A percentile compares a stretch with the other conserved stretches of the same genome.
Conservation (phyloP, 1,140 invertebrate genomes). For the Hydropsyche tenuis region DNA sequence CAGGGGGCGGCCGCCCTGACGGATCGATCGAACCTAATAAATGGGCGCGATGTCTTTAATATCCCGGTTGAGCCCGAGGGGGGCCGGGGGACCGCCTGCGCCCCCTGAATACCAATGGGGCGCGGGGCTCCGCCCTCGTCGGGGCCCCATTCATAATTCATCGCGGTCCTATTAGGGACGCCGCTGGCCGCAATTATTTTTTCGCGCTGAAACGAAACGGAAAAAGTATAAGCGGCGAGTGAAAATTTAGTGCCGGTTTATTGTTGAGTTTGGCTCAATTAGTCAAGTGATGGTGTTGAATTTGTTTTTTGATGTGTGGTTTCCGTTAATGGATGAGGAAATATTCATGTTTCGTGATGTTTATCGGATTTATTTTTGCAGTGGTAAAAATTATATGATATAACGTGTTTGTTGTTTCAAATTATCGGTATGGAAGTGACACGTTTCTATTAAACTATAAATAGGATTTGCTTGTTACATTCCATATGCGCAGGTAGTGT, state of each 20-base stretch:
- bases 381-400: too few species aligned
- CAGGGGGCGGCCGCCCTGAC: constrained; percentile 2
- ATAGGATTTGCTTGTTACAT: too few species aligned
- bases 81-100: neutral
- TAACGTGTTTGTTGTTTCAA: too few species aligned
- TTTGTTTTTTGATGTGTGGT: too few species aligned
- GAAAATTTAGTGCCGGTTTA: neutral
- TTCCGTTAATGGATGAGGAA: too few species aligned
- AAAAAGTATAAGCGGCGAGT: too few species aligned
- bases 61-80: neutral
- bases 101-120: constrained; percentile 12
- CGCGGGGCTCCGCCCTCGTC: neutral
- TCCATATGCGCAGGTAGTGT: too few species aligned
- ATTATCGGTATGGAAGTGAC: too few species aligned
- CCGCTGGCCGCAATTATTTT: constrained; percentile 10
- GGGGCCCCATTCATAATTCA: constrained; percentile 18
- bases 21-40: constrained; percentile 27
- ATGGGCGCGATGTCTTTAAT: constrained; percentile 25
- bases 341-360: too few species aligned
- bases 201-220: neutral
- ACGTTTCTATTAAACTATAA: too few species aligned
- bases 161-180: neutral
- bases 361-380: too few species aligned
- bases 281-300: too few species aligned
- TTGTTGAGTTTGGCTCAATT: neutral